Conservation (phyloP, 2,888 invertebrate species). For the Auanema sp. region DNA sequence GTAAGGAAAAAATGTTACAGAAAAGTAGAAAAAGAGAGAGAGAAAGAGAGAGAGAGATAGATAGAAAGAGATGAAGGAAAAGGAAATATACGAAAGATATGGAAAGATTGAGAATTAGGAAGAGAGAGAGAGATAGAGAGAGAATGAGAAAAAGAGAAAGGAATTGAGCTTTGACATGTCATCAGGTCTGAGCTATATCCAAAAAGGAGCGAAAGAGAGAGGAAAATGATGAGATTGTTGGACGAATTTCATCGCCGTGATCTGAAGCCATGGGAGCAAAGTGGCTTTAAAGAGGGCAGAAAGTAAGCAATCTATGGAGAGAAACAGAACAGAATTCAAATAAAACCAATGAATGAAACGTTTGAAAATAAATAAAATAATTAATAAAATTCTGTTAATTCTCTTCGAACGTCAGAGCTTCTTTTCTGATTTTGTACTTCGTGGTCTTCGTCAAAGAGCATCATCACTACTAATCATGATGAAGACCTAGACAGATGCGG, state of each 20-base stretch:
- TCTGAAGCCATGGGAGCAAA: slow-evolving; percentile 4
- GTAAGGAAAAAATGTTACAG: neutral
- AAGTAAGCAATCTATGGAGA: slow-evolving; percentile 5
- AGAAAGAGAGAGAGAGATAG: slow-evolving; percentile 4
- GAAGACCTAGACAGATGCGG: too few relatives aligned
- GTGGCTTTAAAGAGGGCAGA: slow-evolving; percentile 6
- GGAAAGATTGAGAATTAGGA: slow-evolving; percentile 8
- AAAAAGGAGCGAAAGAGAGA: slow-evolving; percentile 13
- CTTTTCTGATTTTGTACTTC: neutral
- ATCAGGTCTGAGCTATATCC: slow-evolving; percentile 8
- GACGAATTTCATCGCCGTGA: too few relatives aligned
- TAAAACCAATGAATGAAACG: neutral
- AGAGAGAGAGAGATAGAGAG: slow-evolving; percentile 20
- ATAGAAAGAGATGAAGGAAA: slow-evolving; percentile 4
- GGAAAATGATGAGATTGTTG: slow-evolving; percentile 11
- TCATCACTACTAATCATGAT: too few relatives aligned
- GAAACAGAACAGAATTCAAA: neutral
- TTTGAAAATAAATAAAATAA: slow-evolving; percentile 5
- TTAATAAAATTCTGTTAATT: neutral
- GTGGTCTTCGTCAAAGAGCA: too few relatives aligned
- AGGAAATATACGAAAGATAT: slow-evolving; percentile 15
- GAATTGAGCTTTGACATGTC: slow-evolving; percentile 1
- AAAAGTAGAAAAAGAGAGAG: slow-evolving; percentile 3
- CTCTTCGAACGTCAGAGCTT: too few relatives aligned
- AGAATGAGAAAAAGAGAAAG: slow-evolving; percentile 9